Percentiles rank a stretch among this genome's conserved stretches.
These are phyloP conservation scores for Lindbergichthys nudifrons DNA, from an alignment of 2,797 vertebrate genomes.

Conservation along the genomic window DNA sequence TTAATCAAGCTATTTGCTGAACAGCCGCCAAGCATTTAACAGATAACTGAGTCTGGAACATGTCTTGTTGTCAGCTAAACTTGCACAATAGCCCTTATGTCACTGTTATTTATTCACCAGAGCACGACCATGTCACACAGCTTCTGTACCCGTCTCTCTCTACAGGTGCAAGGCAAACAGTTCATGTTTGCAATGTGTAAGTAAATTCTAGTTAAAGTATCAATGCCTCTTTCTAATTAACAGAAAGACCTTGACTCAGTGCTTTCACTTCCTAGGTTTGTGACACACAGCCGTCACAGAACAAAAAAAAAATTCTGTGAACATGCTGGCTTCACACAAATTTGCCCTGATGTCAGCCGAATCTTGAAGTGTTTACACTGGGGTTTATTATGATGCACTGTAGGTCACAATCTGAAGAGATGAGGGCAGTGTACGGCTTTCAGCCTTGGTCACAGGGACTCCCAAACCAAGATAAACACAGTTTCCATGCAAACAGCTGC, in stretches of 20 bases:
- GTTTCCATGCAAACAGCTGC: constrained; percentile 53
- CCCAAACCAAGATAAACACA: constrained; percentile 36
- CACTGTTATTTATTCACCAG: constrained; percentile 17
- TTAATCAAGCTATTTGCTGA: constrained; percentile 36
- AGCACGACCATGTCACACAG: not conserved
- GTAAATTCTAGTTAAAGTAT: constrained; percentile 8
- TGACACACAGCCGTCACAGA: not conserved
- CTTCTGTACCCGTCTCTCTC: not conserved
- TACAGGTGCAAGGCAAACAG: constrained; percentile 19
- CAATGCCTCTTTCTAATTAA: constrained; percentile 20
- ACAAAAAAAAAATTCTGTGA: not conserved
- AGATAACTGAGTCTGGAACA: constrained; percentile 29
- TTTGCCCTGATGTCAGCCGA: constrained; percentile 27
- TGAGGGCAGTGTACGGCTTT: not conserved
- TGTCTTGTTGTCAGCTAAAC: constrained; percentile 26
- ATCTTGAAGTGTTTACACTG: not conserved
- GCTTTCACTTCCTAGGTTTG: constrained; percentile 45
- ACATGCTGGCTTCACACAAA: constrained; percentile 39
- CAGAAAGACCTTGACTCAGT: constrained; percentile 30
- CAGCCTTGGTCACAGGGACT: constrained; percentile 12
- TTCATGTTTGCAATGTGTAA: constrained; percentile 20
- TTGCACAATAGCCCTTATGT: constrained; percentile 15
- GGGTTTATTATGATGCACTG: not conserved
- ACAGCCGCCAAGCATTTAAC: constrained; percentile 2
- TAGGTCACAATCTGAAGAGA: constrained; percentile 13